Base-by-base conservation (phyloP, 1,140 invertebrate genomes). In the Caerostris extrusa region DNA sequence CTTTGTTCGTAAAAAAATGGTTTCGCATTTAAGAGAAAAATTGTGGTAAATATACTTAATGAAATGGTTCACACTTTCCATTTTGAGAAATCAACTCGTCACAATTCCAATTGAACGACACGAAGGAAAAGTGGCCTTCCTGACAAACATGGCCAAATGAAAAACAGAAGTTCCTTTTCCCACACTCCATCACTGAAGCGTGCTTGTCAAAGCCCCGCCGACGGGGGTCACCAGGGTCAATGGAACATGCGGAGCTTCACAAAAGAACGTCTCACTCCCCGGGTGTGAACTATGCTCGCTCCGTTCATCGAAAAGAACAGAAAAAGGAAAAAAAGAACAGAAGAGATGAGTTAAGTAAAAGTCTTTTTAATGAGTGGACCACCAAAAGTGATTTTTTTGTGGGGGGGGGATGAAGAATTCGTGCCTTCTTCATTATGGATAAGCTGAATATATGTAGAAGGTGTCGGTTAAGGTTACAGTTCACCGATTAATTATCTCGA, bases 151-250 rank as follows among this genome's bases (percentile, higher is more conserved):
- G 19, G 19, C 12, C 8, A 34, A 34, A 34, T 8, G 19, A 10
- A 34, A n/a, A 56, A 85, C 82, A 85, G 82, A 85, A 85, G 82
- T 85, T 12, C 55, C 17, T 60, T 57, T 85, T 85, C 82, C 82
- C 82, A 85, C 57, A 85, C 82, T 85, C 55, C 55, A 85, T 85
- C 82, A 85, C 58, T 56, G 55, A 57, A 85, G 82, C 82, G 82
- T 85, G 82, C 82, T 58, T 85, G 82, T 60, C 82, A 85, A 85
- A 85, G 82, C 14, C 55, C 17, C 17, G 57, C 82, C 82, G 82
- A 56, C 82, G 57, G 55, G 82, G 82, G 55, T 17, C 14, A 12
- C 17, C 5, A n/a, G 57, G 34, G 82, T 60, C 82, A 85, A 85
- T 56, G 82, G 82, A 58, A 56, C 55, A n/a, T 55, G 77, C 50